A percentile compares a stretch with the other conserved stretches of the same genome.
Conservation (phyloP, 2,888 invertebrate genomes). For the Drosophila pseudotakahashii region DNA sequence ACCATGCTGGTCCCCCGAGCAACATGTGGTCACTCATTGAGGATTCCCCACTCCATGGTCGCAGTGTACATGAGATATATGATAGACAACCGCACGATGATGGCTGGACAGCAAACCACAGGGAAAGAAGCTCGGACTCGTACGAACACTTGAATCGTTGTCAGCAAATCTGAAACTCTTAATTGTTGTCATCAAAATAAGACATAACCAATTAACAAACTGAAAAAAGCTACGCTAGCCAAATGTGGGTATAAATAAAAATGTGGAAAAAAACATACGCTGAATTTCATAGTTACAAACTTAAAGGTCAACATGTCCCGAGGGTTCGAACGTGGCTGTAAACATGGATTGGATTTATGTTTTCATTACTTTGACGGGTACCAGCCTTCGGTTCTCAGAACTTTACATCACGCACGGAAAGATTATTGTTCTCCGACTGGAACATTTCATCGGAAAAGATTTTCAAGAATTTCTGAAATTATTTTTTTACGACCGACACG, state of each 20-base stretch:
- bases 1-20: conserved; percentile 27
- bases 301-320: conserved; percentile 6
- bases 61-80: conserved; percentile 18
- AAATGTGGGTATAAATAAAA: conserved; percentile 27
- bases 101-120: conserved; percentile 17
- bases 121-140: neutral
- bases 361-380: conserved; percentile 11
- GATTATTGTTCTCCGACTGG: conserved; percentile 3
- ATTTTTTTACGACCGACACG: neutral
- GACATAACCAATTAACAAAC: conserved; percentile 34
- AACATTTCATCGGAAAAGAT: conserved; percentile 2
- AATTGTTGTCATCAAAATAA: conserved; percentile 40
- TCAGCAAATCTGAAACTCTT: conserved; percentile 36
- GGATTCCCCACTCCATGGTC: conserved; percentile 11
- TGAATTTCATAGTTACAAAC: conserved; percentile 8
- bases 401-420: conserved; percentile 24
- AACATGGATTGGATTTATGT: conserved; percentile 29
- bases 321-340: conserved; percentile 18
- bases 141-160: conserved; percentile 14
- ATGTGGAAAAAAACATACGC: neutral
- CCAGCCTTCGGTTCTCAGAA: conserved; percentile 19
- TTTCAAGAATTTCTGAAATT: neutral
- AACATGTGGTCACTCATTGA: conserved; percentile 38
- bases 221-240: conserved; percentile 2
- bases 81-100: conserved; percentile 42